Base-by-base conservation (phyloP, 2,113 vertebrate species). In the Rhegmatorhina hoffmannsi region DNA sequence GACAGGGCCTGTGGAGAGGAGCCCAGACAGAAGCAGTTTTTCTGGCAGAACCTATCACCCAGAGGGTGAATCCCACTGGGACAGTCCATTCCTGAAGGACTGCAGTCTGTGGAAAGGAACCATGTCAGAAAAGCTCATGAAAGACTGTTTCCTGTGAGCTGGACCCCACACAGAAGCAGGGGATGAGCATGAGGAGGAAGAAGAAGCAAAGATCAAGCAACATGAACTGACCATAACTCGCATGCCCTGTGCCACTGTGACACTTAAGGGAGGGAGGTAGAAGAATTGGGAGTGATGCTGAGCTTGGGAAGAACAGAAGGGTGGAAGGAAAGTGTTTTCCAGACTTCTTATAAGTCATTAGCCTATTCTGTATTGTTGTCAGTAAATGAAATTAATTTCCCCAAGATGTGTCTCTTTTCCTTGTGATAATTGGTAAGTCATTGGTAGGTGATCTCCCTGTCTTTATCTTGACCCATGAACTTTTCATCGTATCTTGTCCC, bases 21-120 rank as follows among this genome's bases (percentile, higher is more conserved):
- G 7, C 13, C 11, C 43, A 36, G 1, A 4, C 25, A 11, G 34
- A 44, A 73, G 15, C 18, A 55, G 10, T 9, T 55, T 53, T 53
- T 31, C 17, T 62, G 47, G 16, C 19, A 76, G 60, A 31, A 66
- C 12, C 15, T 74, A 9, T 50, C 9, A 70, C 24, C 17, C 28
- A 1, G 2, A 2, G 5, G 14, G 49, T 19, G 9, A 50, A 8
- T 4, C 26, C 31, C 0, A 2, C 2, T 33, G 46, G 23, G 26
- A 26, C 17, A 66, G 36, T 29, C 46, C 13, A 9, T 4, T 46
- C 46, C 53, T 25, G 44, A 74, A 81, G 43, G 53, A 59, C 26
- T 73, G 31, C 17, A 62, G 25, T 25, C 59, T 38, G 25, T 38
- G 36, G 25, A 62, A 38, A 28, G 36, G 36, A 40, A 10, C 4